These are phyloP conservation scores for Urocitellus parryii DNA, from an alignment of 2,113 vertebrate species.

Conservation along the genomic window DNA sequence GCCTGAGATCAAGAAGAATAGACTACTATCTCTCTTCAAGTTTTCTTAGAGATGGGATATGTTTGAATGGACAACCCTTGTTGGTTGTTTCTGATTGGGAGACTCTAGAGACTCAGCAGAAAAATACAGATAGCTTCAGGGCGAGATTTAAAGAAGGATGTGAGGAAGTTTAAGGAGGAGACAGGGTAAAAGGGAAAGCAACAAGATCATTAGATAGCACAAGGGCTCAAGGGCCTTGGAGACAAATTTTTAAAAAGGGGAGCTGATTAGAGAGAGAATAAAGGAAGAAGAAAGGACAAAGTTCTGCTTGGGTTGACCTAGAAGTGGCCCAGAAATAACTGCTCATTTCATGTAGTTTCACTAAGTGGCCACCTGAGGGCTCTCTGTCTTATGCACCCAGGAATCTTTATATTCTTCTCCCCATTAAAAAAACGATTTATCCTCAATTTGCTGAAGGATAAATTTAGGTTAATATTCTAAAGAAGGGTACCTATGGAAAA, in stretches of 20 bases:
- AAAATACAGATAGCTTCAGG: background rate
- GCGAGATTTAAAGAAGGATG: background rate
- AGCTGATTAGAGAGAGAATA: no score
- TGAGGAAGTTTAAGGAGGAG: background rate
- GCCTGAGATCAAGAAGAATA: background rate
- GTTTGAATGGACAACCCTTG: background rate
- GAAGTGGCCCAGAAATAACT: background rate
- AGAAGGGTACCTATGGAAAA: background rate
- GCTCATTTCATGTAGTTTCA: background rate
- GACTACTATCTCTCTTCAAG: background rate
- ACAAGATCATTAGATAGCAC: no score
- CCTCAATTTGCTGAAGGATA: slow-evolving; percentile 13
- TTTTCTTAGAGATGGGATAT: background rate
- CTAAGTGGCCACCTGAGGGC: slow-evolving; percentile 64
- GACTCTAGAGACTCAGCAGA: background rate
- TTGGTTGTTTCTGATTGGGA: background rate
- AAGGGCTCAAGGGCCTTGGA: background rate
- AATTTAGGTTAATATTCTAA: background rate
- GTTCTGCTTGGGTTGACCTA: background rate
- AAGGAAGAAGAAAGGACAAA: background rate
- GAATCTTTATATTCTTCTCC: background rate
- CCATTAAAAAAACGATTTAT: background rate
- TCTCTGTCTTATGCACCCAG: background rate
- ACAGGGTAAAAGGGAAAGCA: background rate
- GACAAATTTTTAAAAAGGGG: background rate